Base-by-base conservation (phyloP, 2,797 vertebrate genomes). In the Capromys pilorides region DNA sequence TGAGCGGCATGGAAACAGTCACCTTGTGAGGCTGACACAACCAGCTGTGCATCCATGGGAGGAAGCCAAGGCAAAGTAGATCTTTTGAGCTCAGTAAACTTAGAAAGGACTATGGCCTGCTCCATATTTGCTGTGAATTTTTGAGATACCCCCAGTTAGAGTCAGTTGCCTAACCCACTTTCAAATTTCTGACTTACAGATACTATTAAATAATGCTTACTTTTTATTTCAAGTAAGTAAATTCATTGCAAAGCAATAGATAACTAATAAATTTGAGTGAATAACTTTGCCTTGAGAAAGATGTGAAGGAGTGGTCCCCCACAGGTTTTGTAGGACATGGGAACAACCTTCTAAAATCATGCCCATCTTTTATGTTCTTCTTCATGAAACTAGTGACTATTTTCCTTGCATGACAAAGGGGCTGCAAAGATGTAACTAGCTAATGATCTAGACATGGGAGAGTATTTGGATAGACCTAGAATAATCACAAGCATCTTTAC, bases 31-130 rank as follows among this genome's bases (percentile, higher is more conserved):
- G 83, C 1, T 64, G 36, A 13, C 24, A 75, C 31, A 66, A 49
- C 0, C 31, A 62, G 6, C 3, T 16, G 18, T 6, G 1, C 10
- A 36, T 5, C 24, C 6, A 64, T 4, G 1, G 69, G 16, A 51
- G 16, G 49, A 64, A 59, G 7, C 6, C 54, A 19, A 41, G 4
- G 3, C 2, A 11, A 82, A 12, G 21, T n/a, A 3, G 41, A 39
- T 28, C 16, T n/a, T 45, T 33, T 33, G 49, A 45, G 2, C 6
- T 33, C 21, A 61, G 45, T 39, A 86, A 86, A 19, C 16, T 86
- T 88, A 11, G 3, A 83, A n/a, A 36, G 39, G 4, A 36, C 19
- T 28, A 22, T 3, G 28, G 7, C 10, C 18, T 12, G 6, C 11
- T 85, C 1, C 12, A 54, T 28, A 12, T 45, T 86, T n/a, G 91